Percentiles rank a stretch among this genome's conserved stretches.
phyloP scores from a whole-genome alignment of 2,113 vertebrate genomes.

The Tupaia chinensis region DNA sequence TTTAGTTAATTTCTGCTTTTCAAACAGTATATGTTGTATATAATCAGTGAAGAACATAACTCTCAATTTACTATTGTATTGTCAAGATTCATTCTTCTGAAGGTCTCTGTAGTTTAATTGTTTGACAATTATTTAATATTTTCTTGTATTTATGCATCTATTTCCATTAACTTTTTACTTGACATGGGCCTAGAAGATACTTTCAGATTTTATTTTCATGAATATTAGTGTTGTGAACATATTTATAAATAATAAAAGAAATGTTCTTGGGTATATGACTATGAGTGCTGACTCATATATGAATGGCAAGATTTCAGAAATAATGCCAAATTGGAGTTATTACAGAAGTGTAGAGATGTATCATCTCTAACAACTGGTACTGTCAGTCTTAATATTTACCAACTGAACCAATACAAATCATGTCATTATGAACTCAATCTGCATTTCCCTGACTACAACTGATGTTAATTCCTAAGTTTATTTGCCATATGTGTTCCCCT shows the following conservation, averaged over 20 bases:
- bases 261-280: neutral
- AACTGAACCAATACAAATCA: neutral
- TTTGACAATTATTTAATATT: neutral
- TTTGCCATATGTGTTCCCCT: neutral
- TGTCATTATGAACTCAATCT: neutral
- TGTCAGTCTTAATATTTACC: neutral
- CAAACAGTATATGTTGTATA: neutral
- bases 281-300: neutral
- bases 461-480: neutral
- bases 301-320: neutral
- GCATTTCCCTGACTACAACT: neutral
- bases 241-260: neutral
- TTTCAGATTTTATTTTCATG: conserved; percentile 10
- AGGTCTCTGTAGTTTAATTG: neutral
- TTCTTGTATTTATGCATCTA: neutral
- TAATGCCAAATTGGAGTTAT: neutral
- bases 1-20: conserved; percentile 2
- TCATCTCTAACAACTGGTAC: neutral
- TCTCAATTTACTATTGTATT: neutral
- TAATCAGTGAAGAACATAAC: neutral
- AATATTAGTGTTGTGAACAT: neutral
- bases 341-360: neutral
- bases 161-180: neutral
- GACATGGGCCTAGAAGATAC: neutral
- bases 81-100: neutral